Percentiles rank a stretch among this genome's conserved stretches.
Evolutionary conservation across 2,797 vertebrate species (phyloP).

Genomic region (Muraenolepis orangiensis): DNA sequence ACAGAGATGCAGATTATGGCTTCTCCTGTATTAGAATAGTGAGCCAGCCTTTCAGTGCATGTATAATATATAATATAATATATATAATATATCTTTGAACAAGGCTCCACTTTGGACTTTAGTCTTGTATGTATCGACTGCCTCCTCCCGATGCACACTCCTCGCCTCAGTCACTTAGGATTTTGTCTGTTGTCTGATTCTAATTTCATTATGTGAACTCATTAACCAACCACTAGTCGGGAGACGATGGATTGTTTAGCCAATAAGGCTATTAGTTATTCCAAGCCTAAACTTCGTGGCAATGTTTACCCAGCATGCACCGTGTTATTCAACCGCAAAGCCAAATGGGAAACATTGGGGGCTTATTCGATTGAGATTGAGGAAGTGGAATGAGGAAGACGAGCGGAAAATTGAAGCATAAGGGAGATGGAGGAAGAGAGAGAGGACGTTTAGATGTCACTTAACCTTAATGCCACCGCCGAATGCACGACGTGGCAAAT

Average conservation of each 20-base stretch:
- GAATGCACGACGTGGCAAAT: background rate
- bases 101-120: background rate
- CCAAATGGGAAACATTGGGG: constrained; percentile 7
- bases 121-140: background rate
- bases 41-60: background rate
- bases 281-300: constrained; percentile 22
- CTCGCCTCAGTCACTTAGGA: background rate
- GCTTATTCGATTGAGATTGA: background rate
- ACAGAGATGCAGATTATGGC: background rate
- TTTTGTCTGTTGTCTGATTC: background rate
- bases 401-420: background rate
- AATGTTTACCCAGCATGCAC: constrained; percentile 47
- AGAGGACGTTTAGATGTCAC: constrained; percentile 15
- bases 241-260: constrained; percentile 42
- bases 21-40: background rate
- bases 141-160: background rate
- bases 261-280: constrained; percentile 47
- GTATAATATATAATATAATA: too few species aligned
- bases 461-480: background rate
- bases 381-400: constrained; percentile 1
- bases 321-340: constrained; percentile 27
- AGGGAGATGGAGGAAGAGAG: background rate
- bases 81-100: background rate
- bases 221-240: constrained; percentile 32
- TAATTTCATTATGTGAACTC: constrained; percentile 16